Percentiles rank a stretch among this genome's conserved stretches.
These are phyloP conservation scores for Lasioglossum marginatum DNA, from an alignment of 2,888 invertebrate species.

Conservation along the genomic window DNA sequence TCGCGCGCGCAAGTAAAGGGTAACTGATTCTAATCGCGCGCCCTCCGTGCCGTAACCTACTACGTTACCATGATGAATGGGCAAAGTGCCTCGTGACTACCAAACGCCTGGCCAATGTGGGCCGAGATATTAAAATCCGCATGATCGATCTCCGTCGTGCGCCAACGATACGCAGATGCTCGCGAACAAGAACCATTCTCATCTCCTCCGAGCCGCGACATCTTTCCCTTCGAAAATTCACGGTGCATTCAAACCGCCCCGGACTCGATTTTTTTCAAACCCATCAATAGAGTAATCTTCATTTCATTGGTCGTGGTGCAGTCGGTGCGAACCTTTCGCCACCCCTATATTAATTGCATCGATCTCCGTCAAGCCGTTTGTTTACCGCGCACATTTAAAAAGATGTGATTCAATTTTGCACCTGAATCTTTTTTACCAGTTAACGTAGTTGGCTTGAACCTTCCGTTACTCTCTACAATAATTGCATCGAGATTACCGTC, in stretches of 20 bases:
- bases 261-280: neutral
- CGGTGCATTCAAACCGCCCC: neutral
- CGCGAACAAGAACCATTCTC: constrained; percentile 1
- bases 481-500: neutral
- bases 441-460: too few species aligned
- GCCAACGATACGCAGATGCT: constrained; percentile 57
- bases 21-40: constrained; percentile 84
- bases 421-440: too few species aligned
- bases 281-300: neutral
- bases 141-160: constrained; percentile 78
- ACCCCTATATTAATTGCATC: neutral
- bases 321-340: neutral
- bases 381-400: neutral
- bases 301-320: too few species aligned
- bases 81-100: constrained; percentile 81
- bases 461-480: too few species aligned
- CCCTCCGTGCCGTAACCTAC: constrained; percentile 77
- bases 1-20: constrained; percentile 80
- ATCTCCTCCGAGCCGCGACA: neutral
- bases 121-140: constrained; percentile 80
- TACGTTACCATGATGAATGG: constrained; percentile 82
- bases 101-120: constrained; percentile 74
- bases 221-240: constrained; percentile 9
- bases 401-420: too few species aligned
- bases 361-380: neutral